Percentiles rank a stretch among this genome's conserved stretches.
phyloP scores from a whole-genome alignment of 1,140 invertebrate species.

The Lanistes nyassanus region DNA sequence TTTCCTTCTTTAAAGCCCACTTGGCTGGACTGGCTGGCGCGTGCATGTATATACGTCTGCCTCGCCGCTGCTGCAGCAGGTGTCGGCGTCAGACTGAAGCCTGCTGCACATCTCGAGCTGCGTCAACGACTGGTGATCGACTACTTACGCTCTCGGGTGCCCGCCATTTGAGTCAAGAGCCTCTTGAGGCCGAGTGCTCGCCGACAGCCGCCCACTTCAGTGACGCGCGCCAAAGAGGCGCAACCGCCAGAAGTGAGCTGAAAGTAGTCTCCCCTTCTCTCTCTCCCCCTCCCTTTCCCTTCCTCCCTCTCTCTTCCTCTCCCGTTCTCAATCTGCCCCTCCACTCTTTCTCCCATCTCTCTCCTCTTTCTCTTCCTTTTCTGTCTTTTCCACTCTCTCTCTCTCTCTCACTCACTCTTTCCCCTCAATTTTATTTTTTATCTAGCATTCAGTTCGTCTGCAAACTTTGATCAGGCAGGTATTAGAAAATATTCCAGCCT shows the following conservation, averaged over 20 bases:
- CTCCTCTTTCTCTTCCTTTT: neutral
- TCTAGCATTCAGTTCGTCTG: no score
- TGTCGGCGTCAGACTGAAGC: no score
- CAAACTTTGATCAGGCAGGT: no score
- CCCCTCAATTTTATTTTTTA: no score
- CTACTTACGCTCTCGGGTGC: neutral
- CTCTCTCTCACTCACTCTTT: no score
- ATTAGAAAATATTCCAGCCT: no score
- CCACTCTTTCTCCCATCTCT: neutral
- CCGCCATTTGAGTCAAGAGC: slow-evolving; percentile 1
- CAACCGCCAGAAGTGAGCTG: slow-evolving; percentile 1
- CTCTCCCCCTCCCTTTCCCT: neutral
- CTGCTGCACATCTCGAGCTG: neutral
- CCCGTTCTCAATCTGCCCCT: neutral
- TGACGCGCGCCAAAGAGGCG: slow-evolving; percentile 8
- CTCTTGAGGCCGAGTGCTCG: slow-evolving; percentile 3
- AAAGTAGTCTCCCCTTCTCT: neutral
- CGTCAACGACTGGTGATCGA: neutral
- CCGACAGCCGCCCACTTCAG: neutral
- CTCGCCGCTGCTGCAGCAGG: no score
- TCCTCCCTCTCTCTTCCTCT: neutral
- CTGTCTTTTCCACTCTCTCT: no score
- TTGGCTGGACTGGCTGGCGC: no score
- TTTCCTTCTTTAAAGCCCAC: no score
- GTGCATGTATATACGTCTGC: no score